Base-by-base conservation (phyloP, 2,888 invertebrate genomes). In the Hyles lineata region DNA sequence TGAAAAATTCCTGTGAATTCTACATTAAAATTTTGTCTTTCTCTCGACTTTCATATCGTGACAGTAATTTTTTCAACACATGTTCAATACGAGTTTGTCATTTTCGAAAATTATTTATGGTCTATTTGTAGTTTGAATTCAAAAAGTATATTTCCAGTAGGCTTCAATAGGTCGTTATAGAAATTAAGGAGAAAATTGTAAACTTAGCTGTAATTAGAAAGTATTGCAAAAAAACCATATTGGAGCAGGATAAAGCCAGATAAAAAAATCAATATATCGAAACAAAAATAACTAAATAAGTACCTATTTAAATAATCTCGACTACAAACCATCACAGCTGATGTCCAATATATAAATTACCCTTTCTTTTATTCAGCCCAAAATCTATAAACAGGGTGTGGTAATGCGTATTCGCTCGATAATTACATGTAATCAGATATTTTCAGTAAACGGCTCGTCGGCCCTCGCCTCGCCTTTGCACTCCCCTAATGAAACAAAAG, bases 391-490 rank as follows among this genome's bases (percentile, higher is more conserved):
- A 23, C 67, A 17, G 67, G 63, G 67, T 50, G 50, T 23, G 72
- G 63, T 72, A 72, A 67, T 32, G 67, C 72, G 67, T 67, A 63
- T 63, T 72, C 86, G 88, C 87, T 89, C 89, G 87, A 91, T 94
- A 94, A 93, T 93, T 92, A 93, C 92, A 91, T 92, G 92, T 94
- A 94, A 94, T 94, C 93, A 93, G 93, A 94, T 94, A 94, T 93
- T 93, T 94, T 92, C 91, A 88, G 91, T 89, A 90, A 92, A 90
- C 89, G 87, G 88, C 87, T 87, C 85, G 80, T 80, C 82, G 79
- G 81, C 86, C 85, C 89, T 82, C 83, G 81, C 83, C 84, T 85
- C 87, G 84, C 83, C 83, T 81, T 82, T 88, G 87, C 89, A 89
- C 90, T 89, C 90, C 92, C 87, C 83, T 90, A 91, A 90, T 92